Evolutionary conservation across 2,113 vertebrate genomes (phyloP).

Genomic region (Theristicus caerulescens): DNA sequence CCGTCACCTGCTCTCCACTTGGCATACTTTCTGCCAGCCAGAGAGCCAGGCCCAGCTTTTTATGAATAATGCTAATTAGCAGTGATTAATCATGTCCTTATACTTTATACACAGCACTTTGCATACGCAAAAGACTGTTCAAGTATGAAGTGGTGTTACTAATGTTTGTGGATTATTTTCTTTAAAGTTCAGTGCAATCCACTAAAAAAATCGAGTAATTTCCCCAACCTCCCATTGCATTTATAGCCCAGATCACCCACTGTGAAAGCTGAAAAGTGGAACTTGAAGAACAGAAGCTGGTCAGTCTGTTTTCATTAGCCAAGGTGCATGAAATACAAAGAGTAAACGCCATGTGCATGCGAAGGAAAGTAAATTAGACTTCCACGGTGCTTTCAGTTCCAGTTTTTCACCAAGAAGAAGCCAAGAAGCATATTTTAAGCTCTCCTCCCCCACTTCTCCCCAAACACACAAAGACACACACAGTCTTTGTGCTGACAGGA

Average conservation of each 20-base stretch:
- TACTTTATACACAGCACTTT: neutral
- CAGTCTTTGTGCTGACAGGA: slow-evolving; percentile 26
- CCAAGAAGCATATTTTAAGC: slow-evolving; percentile 19
- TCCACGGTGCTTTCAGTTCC: neutral
- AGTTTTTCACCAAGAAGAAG: neutral
- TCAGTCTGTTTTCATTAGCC: neutral
- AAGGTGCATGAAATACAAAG: neutral
- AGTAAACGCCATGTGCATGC: neutral
- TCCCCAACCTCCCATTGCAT: neutral
- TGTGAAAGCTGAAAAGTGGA: neutral
- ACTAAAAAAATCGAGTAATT: neutral
- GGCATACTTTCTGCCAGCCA: neutral
- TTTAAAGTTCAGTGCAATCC: neutral
- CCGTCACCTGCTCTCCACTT: neutral
- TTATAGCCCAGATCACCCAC: neutral
- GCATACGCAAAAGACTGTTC: neutral
- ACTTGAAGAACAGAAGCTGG: neutral
- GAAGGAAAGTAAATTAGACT: neutral
- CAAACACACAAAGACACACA: neutral
- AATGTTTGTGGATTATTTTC: neutral
- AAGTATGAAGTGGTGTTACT: neutral
- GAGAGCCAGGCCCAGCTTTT: neutral
- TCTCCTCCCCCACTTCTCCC: neutral
- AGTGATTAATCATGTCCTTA: neutral
- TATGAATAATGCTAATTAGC: neutral